A percentile compares a stretch with the other conserved stretches of the same genome.
Conservation (phyloP, 2,797 vertebrate species). For the Arnoldichthys spilopterus region DNA sequence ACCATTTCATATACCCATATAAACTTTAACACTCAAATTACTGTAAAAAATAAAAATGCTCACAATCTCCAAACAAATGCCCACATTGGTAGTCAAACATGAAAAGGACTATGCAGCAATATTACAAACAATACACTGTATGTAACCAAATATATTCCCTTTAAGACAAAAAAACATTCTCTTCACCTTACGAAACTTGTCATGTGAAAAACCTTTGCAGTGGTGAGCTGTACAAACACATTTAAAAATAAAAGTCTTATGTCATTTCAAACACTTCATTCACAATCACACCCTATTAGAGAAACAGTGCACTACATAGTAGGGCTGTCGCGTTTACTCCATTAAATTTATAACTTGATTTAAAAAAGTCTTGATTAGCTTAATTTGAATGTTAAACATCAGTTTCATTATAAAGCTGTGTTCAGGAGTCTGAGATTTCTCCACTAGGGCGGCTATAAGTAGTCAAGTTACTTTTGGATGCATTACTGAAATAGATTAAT, state of each 20-base stretch:
- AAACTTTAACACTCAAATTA: background rate
- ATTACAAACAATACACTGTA: background rate
- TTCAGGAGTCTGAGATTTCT: too few species aligned
- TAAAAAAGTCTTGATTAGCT: too few species aligned
- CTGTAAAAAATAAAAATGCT: background rate
- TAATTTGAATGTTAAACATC: too few species aligned
- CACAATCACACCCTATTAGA: too few species aligned
- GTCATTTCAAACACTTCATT: too few species aligned
- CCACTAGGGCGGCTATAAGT: too few species aligned
- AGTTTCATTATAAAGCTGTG: too few species aligned
- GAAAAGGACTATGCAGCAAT: background rate
- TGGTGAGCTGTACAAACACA: background rate
- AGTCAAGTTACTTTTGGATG: too few species aligned
- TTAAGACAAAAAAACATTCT: background rate
- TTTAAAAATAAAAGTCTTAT: background rate
- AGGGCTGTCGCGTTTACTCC: too few species aligned
- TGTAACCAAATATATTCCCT: background rate
- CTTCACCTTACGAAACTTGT: too few species aligned
- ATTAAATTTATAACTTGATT: too few species aligned
- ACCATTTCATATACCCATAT: background rate
- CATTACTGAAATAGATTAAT: too few species aligned
- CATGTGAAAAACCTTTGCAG: background rate
- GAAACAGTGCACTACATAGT: background rate
- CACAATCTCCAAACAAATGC: background rate
- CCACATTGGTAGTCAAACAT: background rate